A percentile compares a stretch with the other conserved stretches of the same genome.
Conservation (phyloP, 1,140 invertebrate species). For the Tenebrio molitor region DNA sequence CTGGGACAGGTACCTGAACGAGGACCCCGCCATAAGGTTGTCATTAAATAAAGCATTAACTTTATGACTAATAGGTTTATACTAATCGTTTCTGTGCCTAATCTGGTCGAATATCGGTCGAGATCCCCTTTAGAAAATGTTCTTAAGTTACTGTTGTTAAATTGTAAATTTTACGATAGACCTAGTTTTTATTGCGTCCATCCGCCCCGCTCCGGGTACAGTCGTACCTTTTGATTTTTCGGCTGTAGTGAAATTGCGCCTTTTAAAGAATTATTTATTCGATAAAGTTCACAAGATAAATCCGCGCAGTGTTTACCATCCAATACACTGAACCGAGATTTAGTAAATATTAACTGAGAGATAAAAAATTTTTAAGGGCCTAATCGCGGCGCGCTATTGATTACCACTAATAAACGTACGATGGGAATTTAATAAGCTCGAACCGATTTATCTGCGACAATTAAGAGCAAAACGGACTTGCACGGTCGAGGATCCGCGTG, state of each 20-base stretch:
- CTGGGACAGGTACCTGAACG: constrained; percentile 27
- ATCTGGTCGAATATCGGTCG: constrained; percentile 23
- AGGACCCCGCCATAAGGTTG: constrained; percentile 40
- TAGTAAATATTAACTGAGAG: constrained; percentile 34
- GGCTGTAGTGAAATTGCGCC: too few relatives aligned
- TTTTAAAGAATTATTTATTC: constrained; percentile 35
- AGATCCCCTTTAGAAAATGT: not conserved
- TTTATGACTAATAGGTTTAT: constrained; percentile 47
- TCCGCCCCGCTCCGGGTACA: too few relatives aligned
- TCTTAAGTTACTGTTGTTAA: not conserved
- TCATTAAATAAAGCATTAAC: constrained; percentile 45
- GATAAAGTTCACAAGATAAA: constrained; percentile 26
- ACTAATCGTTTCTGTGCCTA: constrained; percentile 40
- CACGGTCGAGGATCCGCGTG: too few relatives aligned
- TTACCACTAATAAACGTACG: constrained; percentile 8
- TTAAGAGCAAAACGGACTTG: too few relatives aligned
- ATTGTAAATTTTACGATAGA: constrained; percentile 31
- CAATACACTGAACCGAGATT: constrained; percentile 21
- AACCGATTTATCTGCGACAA: constrained; percentile 2
- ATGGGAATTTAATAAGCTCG: constrained; percentile 25
- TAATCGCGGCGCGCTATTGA: constrained; percentile 10
- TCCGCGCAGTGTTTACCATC: constrained; percentile 17
- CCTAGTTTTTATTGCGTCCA: constrained; percentile 5
- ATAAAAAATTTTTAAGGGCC: constrained; percentile 38
- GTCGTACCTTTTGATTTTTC: too few relatives aligned